Evolutionary conservation across 1,140 invertebrate genomes (phyloP).

Genomic region (Drosophila insularis): DNA sequence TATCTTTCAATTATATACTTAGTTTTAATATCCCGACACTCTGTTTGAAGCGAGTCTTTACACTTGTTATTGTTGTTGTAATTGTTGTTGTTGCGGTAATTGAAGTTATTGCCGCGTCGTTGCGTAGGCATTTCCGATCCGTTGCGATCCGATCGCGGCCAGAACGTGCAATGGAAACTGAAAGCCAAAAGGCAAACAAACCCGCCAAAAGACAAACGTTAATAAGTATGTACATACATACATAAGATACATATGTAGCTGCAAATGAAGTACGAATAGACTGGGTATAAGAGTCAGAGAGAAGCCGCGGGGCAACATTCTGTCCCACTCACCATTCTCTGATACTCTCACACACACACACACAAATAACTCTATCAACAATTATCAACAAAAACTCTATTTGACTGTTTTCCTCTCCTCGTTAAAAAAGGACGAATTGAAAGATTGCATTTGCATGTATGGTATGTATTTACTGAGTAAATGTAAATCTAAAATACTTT

Average conservation of each 20-base stretch:
- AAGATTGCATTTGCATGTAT: too few species aligned
- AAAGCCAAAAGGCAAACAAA: slow-evolving; percentile 27
- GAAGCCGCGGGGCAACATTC: too few species aligned
- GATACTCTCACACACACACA: not conserved
- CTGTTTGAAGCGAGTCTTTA: not conserved
- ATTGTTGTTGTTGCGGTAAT: slow-evolving; percentile 8
- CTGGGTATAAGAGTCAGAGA: slow-evolving; percentile 1
- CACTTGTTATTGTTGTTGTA: not conserved
- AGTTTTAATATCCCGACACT: slow-evolving; percentile 2
- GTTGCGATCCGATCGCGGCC: slow-evolving; percentile 19
- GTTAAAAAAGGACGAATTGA: too few species aligned
- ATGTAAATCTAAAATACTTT: too few species aligned
- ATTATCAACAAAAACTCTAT: too few species aligned
- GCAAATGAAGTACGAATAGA: too few species aligned
- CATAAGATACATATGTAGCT: not conserved
- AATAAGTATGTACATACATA: not conserved
- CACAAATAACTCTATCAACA: too few species aligned
- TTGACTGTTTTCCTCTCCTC: too few species aligned
- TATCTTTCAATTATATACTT: slow-evolving; percentile 2
- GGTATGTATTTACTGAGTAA: too few species aligned
- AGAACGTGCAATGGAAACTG: slow-evolving; percentile 38
- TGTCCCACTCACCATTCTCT: not conserved
- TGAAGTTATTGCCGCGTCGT: slow-evolving; percentile 18
- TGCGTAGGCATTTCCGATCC: slow-evolving; percentile 66
- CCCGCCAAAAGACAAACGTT: slow-evolving; percentile 12